phyloP scores from a whole-genome alignment of 2,888 invertebrate genomes.

The Agrotis clavis region DNA sequence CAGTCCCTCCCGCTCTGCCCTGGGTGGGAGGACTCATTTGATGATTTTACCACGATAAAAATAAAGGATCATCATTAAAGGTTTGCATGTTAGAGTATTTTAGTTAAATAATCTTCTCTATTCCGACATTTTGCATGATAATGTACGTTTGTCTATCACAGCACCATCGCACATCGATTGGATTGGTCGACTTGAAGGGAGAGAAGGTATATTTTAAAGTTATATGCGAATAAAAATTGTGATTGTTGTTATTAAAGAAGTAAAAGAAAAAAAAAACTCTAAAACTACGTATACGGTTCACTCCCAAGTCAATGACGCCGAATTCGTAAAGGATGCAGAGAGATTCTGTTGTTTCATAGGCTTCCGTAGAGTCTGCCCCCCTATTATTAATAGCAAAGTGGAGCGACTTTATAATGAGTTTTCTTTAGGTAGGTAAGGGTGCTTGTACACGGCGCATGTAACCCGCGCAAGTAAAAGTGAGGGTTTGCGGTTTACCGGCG shows the following conservation, averaged over 20 bases:
- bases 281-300: not conserved
- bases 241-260: too few species aligned
- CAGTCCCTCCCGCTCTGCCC: too few species aligned
- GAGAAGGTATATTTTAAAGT: slow-evolving; percentile 78
- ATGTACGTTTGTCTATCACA: slow-evolving; percentile 85
- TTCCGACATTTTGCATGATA: slow-evolving; percentile 83
- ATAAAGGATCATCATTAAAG: too few species aligned
- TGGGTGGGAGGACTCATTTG: too few species aligned
- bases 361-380: too few species aligned
- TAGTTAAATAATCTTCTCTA: slow-evolving; percentile 58
- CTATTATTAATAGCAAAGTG: not conserved
- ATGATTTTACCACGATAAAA: too few species aligned
- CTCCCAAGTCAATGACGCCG: not conserved
- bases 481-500: too few species aligned
- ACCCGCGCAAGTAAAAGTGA: too few species aligned
- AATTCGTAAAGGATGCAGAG: not conserved
- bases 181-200: slow-evolving; percentile 85
- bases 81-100: slow-evolving; percentile 58
- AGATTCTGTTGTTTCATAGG: not conserved
- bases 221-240: too few species aligned
- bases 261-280: too few species aligned
- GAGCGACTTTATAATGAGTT: not conserved
- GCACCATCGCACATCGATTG: slow-evolving; percentile 84
- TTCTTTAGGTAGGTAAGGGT: too few species aligned
- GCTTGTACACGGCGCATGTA: too few species aligned